Percentiles rank a stretch among this genome's conserved stretches.
Evolutionary conservation across 2,113 vertebrate genomes (phyloP).

Genomic region (Meriones unguiculatus): DNA sequence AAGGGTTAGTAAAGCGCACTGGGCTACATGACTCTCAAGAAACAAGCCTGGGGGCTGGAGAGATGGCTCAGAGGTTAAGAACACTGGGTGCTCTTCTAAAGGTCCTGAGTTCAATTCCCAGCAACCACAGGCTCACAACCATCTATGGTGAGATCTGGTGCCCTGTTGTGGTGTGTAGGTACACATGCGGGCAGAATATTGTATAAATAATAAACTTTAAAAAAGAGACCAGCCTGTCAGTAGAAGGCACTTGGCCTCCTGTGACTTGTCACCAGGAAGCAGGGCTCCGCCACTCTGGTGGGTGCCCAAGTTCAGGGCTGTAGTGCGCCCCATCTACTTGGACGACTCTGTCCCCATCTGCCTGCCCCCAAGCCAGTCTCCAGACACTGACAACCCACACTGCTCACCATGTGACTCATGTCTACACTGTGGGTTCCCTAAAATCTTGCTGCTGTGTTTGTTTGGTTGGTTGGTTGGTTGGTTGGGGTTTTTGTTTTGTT

Average conservation of each 20-base stretch:
- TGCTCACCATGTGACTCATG: not conserved
- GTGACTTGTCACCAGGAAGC: not conserved
- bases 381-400: not conserved
- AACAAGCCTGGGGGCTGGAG: no score
- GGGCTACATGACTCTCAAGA: not conserved
- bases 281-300: not conserved
- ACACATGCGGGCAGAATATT: no score
- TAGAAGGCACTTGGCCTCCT: not conserved
- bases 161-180: no score
- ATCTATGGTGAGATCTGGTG: no score
- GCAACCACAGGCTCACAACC: no score
- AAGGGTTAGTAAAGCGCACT: not conserved
- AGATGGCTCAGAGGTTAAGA: no score
- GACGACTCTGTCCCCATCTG: not conserved
- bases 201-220: no score
- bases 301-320: fast-evolving
- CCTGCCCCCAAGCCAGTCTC: not conserved
- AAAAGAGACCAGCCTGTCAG: not conserved
- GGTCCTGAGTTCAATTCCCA: no score
- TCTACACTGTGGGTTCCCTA: not conserved
- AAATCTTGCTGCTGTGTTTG: not conserved
- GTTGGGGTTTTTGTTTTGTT: no score
- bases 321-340: not conserved
- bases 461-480: no score
- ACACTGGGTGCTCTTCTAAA: no score